Evolutionary conservation across 2,797 vertebrate species (phyloP).

Genomic region (Mormyrus hasselquistii): DNA sequence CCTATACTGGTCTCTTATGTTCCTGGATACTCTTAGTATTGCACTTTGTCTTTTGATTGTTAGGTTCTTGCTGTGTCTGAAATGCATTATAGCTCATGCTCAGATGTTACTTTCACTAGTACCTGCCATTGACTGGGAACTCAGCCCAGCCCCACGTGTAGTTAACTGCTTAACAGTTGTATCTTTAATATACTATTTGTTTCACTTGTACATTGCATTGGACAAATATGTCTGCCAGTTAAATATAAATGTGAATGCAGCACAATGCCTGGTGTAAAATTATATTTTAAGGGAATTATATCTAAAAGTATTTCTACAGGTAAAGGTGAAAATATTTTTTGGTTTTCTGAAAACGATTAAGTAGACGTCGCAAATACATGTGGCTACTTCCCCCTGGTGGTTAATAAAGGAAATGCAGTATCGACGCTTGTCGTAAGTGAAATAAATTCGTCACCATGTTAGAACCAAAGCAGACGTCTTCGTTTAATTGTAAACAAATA

Average conservation of each 20-base stretch:
- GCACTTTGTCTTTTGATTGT: background rate
- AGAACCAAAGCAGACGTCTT: background rate
- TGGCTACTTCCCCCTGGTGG: slow-evolving; percentile 1
- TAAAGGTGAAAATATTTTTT: background rate
- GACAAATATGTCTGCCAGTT: background rate
- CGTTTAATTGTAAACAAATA: background rate
- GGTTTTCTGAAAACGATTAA: background rate
- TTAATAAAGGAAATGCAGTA: background rate
- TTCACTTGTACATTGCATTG: background rate
- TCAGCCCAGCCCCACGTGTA: background rate
- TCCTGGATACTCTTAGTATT: background rate
- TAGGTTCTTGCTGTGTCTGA: background rate
- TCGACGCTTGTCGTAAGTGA: background rate
- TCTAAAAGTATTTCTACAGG: background rate
- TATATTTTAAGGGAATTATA: background rate
- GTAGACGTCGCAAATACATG: background rate
- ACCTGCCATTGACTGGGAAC: background rate
- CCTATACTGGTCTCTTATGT: background rate
- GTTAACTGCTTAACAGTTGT: background rate
- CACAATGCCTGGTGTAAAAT: background rate
- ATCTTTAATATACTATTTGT: background rate
- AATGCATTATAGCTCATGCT: background rate
- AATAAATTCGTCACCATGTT: background rate
- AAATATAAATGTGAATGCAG: background rate
- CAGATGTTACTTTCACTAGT: background rate